Evolutionary conservation across 2,888 invertebrate species (phyloP), one percentile per base, ranked within the genome.

Genomic region (Drosophila setosimentum): DNA sequence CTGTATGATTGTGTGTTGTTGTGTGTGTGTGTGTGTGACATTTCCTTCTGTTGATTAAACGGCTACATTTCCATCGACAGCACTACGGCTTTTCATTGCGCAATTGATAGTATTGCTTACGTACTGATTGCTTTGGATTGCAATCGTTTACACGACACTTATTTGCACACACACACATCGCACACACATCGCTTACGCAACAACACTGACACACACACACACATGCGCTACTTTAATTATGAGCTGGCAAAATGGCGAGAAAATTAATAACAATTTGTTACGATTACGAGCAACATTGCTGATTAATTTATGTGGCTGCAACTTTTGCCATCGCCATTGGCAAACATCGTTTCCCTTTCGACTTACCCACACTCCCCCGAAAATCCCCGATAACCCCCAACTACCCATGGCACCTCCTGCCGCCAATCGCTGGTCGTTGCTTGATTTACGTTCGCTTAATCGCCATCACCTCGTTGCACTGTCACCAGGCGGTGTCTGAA

Each of bases 201-300:
- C 42, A 2, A 35, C 35, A 18, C 37, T 4, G 42, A 32, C 61
- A 18, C 59, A 50, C 42, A 33, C 53, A 35, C 27, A n/a, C 49
- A n/a, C 2, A 10, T 11, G 18, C 48, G 13, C 40, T 42, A 30
- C 59, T 78, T 78, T 78, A 78, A 78, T 78, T 72, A 68, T 78
- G 73, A 72, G 82, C 70, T 68, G 64, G 78, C 66, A 80, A 79
- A 82, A 73, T 76, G 62, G 78, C 66, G 76, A 82, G 81, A 82
- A 78, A 82, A 82, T 82, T 82, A 83, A 82, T 82, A 82, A 82
- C 82, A 82, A 82, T 82, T 83, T 81, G 78, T 76, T 70, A 73
- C 73, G 78, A 81, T 80, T 80, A 78, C 78, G 70, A 59, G 65
- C 75, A 59, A 48, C 54, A 65, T 51, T 50, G 62, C 66, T 78